phyloP scores from a whole-genome alignment of 2,113 vertebrate genomes.

The Xenopus borealis region DNA sequence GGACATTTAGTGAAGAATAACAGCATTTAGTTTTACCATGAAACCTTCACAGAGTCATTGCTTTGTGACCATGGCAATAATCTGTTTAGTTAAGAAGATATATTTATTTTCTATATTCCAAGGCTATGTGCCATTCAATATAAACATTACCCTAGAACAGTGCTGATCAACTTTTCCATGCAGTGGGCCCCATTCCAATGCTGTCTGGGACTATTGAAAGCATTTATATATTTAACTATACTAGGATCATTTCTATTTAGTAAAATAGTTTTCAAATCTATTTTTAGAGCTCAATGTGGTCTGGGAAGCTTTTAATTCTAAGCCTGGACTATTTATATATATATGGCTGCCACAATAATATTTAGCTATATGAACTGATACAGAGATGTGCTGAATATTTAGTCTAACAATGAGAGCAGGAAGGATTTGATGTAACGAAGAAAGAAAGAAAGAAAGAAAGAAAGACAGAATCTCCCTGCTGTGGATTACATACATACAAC shows the following conservation, averaged over 20 bases:
- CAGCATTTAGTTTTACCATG: too few species aligned
- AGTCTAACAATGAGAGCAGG: neutral
- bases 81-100: too few species aligned
- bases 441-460: neutral
- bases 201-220: neutral
- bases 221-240: conserved; percentile 9
- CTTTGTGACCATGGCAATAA: too few species aligned
- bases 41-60: too few species aligned
- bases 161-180: too few species aligned
- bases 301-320: conserved; percentile 48
- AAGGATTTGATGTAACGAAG: too few species aligned
- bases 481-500: too few species aligned
- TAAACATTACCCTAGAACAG: neutral
- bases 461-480: neutral
- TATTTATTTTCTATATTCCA: neutral
- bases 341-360: conserved; percentile 54
- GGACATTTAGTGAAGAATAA: too few species aligned
- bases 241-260: conserved; percentile 4
- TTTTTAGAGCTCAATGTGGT: conserved; percentile 44
- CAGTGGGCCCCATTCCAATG: neutral
- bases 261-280: conserved; percentile 18
- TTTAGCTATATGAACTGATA: conserved; percentile 48
- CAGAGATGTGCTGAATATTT: conserved; percentile 4
- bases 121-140: neutral
- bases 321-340: conserved; percentile 57